Evolutionary conservation across 64 coral and sea anemone species (phyloP).

Genomic region (Platygyra sinensis): DNA sequence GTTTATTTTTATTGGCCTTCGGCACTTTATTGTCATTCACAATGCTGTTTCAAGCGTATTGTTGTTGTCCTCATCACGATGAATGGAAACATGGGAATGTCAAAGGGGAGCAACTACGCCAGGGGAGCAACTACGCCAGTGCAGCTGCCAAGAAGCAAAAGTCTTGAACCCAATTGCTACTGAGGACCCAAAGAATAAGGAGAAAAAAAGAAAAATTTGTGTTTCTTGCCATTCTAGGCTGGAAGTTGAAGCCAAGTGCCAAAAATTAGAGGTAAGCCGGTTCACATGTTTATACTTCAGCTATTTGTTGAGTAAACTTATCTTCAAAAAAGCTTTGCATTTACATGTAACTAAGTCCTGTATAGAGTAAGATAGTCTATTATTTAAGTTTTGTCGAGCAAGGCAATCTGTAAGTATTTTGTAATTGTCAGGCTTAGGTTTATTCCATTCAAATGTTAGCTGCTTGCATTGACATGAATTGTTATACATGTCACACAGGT

Average conservation of each 20-base stretch:
- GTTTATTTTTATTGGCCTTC: not conserved
- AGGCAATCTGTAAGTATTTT: not conserved
- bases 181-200: constrained; percentile 29
- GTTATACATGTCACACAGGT: too few relatives aligned
- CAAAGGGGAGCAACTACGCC: not conserved
- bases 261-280: not conserved
- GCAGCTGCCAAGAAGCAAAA: not conserved
- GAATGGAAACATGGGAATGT: constrained; percentile 12
- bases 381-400: not conserved
- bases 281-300: too few relatives aligned
- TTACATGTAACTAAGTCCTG: too few relatives aligned
- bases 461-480: too few relatives aligned
- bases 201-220: constrained; percentile 30
- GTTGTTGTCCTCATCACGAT: not conserved
- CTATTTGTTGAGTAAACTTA: too few relatives aligned
- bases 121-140: not conserved
- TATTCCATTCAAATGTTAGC: not conserved
- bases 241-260: not conserved
- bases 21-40: not conserved
- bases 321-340: too few relatives aligned
- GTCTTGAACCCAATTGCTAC: not conserved
- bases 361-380: too few relatives aligned
- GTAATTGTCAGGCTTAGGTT: not conserved
- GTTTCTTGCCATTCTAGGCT: constrained; percentile 29
- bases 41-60: not conserved